Percentiles rank a stretch among this genome's conserved stretches.
These are phyloP conservation scores for Trissolcus basalis DNA, from an alignment of 1,140 invertebrate species.

Conservation along the genomic window DNA sequence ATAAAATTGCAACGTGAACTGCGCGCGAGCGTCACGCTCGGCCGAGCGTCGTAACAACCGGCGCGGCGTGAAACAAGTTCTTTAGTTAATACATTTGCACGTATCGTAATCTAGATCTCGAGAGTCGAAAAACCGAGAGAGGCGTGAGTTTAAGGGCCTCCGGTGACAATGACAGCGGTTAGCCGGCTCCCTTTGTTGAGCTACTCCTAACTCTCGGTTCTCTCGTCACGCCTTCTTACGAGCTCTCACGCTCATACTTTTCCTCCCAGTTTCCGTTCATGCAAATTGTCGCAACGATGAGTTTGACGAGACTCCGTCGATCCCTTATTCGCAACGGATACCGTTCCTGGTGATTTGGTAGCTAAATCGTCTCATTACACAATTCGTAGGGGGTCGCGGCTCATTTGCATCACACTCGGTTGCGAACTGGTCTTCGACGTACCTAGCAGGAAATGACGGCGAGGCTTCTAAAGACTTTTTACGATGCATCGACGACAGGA, in stretches of 20 bases:
- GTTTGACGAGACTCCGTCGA: constrained; percentile 57
- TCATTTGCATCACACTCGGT: constrained; percentile 71
- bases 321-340: constrained; percentile 60
- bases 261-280: constrained; percentile 48
- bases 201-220: constrained; percentile 17
- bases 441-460: constrained; percentile 47
- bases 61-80: constrained; percentile 45
- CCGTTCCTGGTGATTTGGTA: constrained; percentile 70
- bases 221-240: constrained; percentile 45
- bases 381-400: constrained; percentile 71
- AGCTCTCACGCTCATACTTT: constrained; percentile 43
- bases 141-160: constrained; percentile 34
- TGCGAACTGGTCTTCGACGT: constrained; percentile 63
- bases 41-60: constrained; percentile 41
- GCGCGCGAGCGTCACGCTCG: constrained; percentile 26
- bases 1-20: constrained; percentile 48
- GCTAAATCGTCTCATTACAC: constrained; percentile 75
- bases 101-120: constrained; percentile 51
- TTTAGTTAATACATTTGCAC: constrained; percentile 47
- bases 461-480: constrained; percentile 62
- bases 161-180: constrained; percentile 54
- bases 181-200: constrained; percentile 49
- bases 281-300: constrained; percentile 60
- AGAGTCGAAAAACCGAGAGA: constrained; percentile 30
- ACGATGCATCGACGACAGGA: constrained; percentile 61